These are phyloP conservation scores for Microtus pennsylvanicus DNA, from an alignment of 2,113 vertebrate species.

Conservation along the genomic window DNA sequence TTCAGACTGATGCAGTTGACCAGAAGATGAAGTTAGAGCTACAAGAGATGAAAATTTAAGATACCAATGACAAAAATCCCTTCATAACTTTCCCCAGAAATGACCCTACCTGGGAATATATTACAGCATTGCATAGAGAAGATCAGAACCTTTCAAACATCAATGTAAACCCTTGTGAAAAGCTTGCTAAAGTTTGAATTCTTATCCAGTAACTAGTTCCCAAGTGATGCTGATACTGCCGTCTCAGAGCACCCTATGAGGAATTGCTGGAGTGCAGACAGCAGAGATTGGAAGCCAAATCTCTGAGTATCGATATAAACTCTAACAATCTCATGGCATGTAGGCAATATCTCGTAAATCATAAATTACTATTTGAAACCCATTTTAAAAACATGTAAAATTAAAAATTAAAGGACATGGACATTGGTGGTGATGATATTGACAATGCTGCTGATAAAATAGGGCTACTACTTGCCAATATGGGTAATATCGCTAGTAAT, in stretches of 20 bases:
- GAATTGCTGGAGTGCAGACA: background rate
- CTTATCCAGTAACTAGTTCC: slow-evolving; percentile 6
- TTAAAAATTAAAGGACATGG: background rate
- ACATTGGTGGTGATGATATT: background rate
- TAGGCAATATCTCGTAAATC: background rate
- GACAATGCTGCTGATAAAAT: background rate
- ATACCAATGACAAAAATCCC: background rate
- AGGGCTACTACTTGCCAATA: background rate
- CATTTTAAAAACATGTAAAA: background rate
- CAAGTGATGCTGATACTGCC: background rate
- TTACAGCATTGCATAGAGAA: background rate
- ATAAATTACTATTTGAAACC: background rate
- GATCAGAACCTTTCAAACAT: slow-evolving; percentile 21
- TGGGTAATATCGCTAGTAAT: background rate
- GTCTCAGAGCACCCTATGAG: background rate
- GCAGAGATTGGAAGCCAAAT: background rate
- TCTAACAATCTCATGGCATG: background rate
- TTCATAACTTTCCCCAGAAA: background rate
- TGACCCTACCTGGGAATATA: background rate
- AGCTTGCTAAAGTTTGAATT: slow-evolving; percentile 32
- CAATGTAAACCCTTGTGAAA: background rate
- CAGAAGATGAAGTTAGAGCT: background rate
- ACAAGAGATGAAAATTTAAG: background rate
- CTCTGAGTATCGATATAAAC: background rate
- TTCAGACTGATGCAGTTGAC: background rate